A percentile compares a stretch with the other conserved stretches of the same genome.
Evolutionary conservation across 2,797 vertebrate species (phyloP).

Genomic region (Potorous gilbertii): DNA sequence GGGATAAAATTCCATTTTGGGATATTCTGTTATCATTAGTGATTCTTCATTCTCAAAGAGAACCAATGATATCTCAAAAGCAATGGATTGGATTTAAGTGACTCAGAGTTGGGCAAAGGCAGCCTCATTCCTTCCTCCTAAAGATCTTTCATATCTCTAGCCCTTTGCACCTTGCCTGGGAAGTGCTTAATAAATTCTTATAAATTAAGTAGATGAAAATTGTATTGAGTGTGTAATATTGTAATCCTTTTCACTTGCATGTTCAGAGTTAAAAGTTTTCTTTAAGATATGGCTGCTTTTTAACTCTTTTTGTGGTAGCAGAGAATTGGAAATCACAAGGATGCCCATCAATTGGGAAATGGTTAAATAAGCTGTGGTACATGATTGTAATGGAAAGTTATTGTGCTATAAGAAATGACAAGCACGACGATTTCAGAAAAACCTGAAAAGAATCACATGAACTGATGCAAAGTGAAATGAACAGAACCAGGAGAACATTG

Average conservation of each 20-base stretch:
- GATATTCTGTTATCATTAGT: not conserved
- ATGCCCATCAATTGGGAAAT: not conserved
- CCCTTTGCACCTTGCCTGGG: not conserved
- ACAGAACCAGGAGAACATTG: too few species aligned
- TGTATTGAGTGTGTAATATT: not conserved
- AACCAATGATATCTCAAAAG: not conserved
- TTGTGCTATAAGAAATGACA: not conserved
- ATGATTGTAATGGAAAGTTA: not conserved
- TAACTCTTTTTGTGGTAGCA: not conserved
- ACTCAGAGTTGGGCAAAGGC: not conserved
- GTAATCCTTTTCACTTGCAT: not conserved
- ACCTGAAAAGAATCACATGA: not conserved
- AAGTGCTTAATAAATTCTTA: not conserved
- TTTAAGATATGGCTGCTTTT: not conserved
- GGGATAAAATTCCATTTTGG: not conserved
- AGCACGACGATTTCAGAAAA: not conserved
- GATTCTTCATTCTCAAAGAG: not conserved
- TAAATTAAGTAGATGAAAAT: not conserved
- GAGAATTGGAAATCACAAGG: not conserved
- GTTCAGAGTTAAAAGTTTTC: not conserved
- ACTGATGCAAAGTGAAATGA: not conserved
- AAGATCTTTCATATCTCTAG: not conserved
- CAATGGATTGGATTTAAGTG: not conserved
- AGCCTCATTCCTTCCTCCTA: not conserved
- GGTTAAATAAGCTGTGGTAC: not conserved